Conservation (phyloP, 2,888 invertebrate genomes). For the Catocala fraxini region DNA sequence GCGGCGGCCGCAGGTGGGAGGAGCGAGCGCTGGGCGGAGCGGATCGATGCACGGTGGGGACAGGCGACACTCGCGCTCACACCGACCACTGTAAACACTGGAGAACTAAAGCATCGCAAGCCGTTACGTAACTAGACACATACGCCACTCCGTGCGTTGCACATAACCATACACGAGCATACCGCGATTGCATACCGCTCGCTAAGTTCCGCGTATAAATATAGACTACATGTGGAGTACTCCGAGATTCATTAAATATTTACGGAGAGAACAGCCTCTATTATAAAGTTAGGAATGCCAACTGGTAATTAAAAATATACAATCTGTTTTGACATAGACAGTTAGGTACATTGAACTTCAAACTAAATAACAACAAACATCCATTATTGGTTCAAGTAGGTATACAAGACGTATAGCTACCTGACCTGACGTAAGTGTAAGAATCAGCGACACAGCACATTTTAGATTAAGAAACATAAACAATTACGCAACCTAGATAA, state of each 20-base stretch:
- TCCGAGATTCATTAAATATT: slow-evolving; percentile 19
- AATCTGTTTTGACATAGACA: slow-evolving; percentile 6
- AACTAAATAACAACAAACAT: background rate
- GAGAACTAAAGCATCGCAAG: slow-evolving; percentile 69
- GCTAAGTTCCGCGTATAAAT: slow-evolving; percentile 48
- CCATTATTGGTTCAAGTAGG: background rate
- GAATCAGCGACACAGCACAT: too few relatives aligned
- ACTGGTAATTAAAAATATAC: slow-evolving; percentile 11
- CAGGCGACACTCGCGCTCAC: slow-evolving; percentile 80
- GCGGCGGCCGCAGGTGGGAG: slow-evolving; percentile 76
- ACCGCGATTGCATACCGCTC: slow-evolving; percentile 36
- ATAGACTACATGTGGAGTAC: slow-evolving; percentile 40
- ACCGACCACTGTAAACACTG: slow-evolving; percentile 78
- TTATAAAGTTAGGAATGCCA: background rate
- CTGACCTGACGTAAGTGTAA: too few relatives aligned
- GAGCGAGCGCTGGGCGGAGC: slow-evolving; percentile 85
- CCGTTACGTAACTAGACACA: slow-evolving; percentile 75
- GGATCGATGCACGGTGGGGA: slow-evolving; percentile 86
- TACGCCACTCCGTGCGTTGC: slow-evolving; percentile 44
- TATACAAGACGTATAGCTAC: too few relatives aligned
- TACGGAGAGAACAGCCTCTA: slow-evolving; percentile 6
- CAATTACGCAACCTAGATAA: too few relatives aligned
- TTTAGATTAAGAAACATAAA: too few relatives aligned
- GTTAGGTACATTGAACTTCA: slow-evolving; percentile 9
- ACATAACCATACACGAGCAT: slow-evolving; percentile 49